These are phyloP conservation scores for Darevskia mixta DNA, from an alignment of 2,797 vertebrate species.

Conservation along the genomic window DNA sequence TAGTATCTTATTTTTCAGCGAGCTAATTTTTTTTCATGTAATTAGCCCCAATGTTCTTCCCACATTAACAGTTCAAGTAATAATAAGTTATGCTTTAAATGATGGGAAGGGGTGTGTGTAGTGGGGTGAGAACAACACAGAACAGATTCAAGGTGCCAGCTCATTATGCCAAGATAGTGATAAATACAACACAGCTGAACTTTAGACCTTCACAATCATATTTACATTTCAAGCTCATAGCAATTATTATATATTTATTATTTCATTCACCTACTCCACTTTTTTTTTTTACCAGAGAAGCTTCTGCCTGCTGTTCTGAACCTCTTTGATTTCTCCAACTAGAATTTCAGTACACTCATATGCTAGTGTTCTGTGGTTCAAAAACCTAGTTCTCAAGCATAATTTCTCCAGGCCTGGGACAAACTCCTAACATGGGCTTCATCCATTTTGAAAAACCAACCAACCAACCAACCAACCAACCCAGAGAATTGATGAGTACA, in stretches of 20 bases:
- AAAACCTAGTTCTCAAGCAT: background rate
- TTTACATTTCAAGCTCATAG: conserved; percentile 42
- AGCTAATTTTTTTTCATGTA: conserved; percentile 75
- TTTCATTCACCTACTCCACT: background rate
- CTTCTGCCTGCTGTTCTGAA: background rate
- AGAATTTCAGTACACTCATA: no score
- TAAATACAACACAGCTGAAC: conserved; percentile 54
- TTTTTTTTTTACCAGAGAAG: background rate
- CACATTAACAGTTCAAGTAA: conserved; percentile 71
- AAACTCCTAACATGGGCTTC: no score
- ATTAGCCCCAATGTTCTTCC: conserved; percentile 68
- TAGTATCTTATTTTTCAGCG: conserved; percentile 63
- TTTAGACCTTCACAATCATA: conserved; percentile 46
- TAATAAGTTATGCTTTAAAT: conserved; percentile 64
- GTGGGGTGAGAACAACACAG: conserved; percentile 4
- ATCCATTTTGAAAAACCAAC: no score
- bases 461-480: no score
- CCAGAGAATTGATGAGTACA: no score
- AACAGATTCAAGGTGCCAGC: conserved; percentile 51
- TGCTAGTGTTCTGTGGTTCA: background rate
- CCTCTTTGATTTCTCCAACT: background rate
- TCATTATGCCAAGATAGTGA: conserved; percentile 55
- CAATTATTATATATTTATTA: background rate
- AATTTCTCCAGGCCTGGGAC: background rate
- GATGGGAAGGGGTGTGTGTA: conserved; percentile 14